A percentile compares a stretch with the other conserved stretches of the same genome.
Evolutionary conservation across 2,888 invertebrate genomes (phyloP).

Genomic region (Leucoma salicis): DNA sequence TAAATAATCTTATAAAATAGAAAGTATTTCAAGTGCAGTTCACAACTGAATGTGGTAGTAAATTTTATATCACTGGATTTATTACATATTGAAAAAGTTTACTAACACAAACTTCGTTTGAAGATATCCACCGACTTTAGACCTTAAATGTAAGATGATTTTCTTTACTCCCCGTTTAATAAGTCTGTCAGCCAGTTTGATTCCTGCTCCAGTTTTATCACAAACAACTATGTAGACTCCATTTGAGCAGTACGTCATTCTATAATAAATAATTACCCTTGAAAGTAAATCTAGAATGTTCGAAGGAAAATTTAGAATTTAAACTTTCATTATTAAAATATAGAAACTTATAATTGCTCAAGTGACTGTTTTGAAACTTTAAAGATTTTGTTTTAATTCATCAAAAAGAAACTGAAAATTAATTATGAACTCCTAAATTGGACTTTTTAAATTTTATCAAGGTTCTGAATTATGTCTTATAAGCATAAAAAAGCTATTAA

Average conservation of each 20-base stretch:
- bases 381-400: too few relatives aligned
- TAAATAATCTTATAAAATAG: not conserved
- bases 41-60: not conserved
- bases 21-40: not conserved
- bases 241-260: slow-evolving; percentile 40
- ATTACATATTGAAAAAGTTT: not conserved
- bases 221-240: slow-evolving; percentile 44
- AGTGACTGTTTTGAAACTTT: too few relatives aligned
- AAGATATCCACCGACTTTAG: slow-evolving; percentile 45
- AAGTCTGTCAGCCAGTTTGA: slow-evolving; percentile 47
- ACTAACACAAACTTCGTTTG: slow-evolving; percentile 47
- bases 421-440: too few relatives aligned
- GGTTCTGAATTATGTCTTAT: too few relatives aligned
- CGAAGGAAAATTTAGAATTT: too few relatives aligned
- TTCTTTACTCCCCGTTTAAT: slow-evolving; percentile 46
- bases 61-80: not conserved
- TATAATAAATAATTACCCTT: slow-evolving; percentile 22
- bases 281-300: too few relatives aligned
- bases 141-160: slow-evolving; percentile 38
- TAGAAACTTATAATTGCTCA: too few relatives aligned
- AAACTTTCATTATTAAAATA: too few relatives aligned
- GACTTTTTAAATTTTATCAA: too few relatives aligned
- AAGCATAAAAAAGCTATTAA: too few relatives aligned
- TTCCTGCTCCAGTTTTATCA: slow-evolving; percentile 40
- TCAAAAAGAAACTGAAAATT: too few relatives aligned